These are phyloP conservation scores for Sarcoramphus papa DNA, from an alignment of 2,797 vertebrate species.

Conservation along the genomic window DNA sequence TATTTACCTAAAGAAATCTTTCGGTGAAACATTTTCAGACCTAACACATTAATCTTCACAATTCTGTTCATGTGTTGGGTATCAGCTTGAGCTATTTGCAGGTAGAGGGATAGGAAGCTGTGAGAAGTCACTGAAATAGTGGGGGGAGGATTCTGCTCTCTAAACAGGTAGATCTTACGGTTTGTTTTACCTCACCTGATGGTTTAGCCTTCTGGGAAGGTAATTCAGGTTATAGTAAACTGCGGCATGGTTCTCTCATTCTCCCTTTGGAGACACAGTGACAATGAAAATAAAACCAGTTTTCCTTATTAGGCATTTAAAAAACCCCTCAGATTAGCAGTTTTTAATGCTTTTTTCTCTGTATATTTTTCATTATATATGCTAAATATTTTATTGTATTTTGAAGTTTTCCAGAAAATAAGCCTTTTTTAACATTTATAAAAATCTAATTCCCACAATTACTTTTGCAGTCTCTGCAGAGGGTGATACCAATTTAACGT, in stretches of 20 bases:
- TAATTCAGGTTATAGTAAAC: slow-evolving; percentile 15
- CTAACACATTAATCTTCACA: background rate
- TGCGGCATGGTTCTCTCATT: background rate
- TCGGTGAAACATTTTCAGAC: background rate
- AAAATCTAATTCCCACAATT: slow-evolving; percentile 41
- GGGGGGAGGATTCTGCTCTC: slow-evolving; percentile 16
- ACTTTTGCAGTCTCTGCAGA: slow-evolving; percentile 39
- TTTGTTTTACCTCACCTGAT: slow-evolving; percentile 40
- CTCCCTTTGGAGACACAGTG: slow-evolving; percentile 26
- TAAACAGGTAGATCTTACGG: slow-evolving; percentile 1
- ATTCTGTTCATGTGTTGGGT: background rate
- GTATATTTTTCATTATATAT: slow-evolving; percentile 31
- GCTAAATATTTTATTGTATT: slow-evolving; percentile 40
- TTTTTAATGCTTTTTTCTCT: background rate
- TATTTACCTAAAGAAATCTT: background rate
- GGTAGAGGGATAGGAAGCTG: background rate
- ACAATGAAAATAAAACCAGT: slow-evolving; percentile 44
- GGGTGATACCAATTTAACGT: slow-evolving; percentile 46
- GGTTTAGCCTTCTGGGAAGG: slow-evolving; percentile 26
- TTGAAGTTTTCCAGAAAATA: slow-evolving; percentile 4
- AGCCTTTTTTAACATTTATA: background rate
- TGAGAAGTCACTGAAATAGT: background rate
- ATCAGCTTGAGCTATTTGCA: background rate
- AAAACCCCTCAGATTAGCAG: background rate
- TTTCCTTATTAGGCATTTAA: slow-evolving; percentile 53